Base-by-base conservation (phyloP, 2,113 vertebrate genomes). In the Cyphotilapia sp. region DNA sequence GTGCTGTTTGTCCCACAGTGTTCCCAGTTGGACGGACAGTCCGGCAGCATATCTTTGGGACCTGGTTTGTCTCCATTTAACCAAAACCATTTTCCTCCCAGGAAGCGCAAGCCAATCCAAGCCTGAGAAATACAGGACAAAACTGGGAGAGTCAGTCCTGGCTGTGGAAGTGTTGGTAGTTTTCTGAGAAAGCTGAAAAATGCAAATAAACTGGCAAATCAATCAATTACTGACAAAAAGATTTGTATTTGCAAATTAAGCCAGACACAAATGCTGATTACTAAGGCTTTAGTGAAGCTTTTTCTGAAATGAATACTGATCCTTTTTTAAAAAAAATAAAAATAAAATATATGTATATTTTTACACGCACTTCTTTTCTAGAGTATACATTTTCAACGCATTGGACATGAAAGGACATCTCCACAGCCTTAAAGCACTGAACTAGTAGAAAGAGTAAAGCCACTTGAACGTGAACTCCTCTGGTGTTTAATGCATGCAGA, bases 51-150 rank as follows among this genome's bases (percentile, higher is more conserved):
- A 19, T 1, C 33, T 9, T 35, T 3, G 1, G 33, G 35, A 29
- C 45, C 9, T 17, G 59, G 7, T 8, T 3, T 3, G 1, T 6
- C 1, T 57, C 90, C 83, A 31, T 88, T 29, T 10, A 47, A 7
- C 93, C 90, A 92, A 13, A 17, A 84, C 93, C 92, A 95, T 8
- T 56, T 2, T 2, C 80, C 87, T 54, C 42, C 89, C 56, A 93
- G 38, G 74, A 93, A 93, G 1, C 90, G 88, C 14, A 93, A 82
- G 22, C 92, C 82, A 0, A 9, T 83, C 92, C 91, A 94, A 31
- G 80, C 85, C 94, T 94, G 85, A 47, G 47, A 45, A 53, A 69
- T 4, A 61, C 66, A 80, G 53, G 13, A 10, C 13, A 57, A 84
- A 45, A 1, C 5, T 29, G 69, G 4, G 17, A 19, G 54, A 24